These are phyloP conservation scores for Fulica atra DNA, from an alignment of 2,113 vertebrate species.

Conservation along the genomic window DNA sequence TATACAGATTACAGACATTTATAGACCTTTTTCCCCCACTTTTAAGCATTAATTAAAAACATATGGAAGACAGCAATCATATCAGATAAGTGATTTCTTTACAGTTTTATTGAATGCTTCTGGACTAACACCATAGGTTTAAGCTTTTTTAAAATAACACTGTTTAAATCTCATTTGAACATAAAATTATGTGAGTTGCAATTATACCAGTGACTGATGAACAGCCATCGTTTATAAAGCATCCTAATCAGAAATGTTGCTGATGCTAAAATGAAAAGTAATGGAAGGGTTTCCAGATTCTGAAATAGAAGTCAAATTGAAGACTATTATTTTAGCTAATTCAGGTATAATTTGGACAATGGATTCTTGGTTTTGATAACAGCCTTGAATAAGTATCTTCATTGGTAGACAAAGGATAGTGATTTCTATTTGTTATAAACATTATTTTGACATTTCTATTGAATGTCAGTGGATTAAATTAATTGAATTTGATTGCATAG, in stretches of 20 bases:
- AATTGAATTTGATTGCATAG: slow-evolving; percentile 47
- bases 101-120: not conserved
- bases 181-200: not conserved
- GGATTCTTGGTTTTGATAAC: slow-evolving; percentile 8
- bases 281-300: not conserved
- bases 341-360: not conserved
- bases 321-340: no score
- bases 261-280: not conserved
- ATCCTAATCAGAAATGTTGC: slow-evolving; percentile 2
- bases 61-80: not conserved
- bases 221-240: slow-evolving; percentile 2
- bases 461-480: not conserved
- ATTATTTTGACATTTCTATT: slow-evolving; percentile 13
- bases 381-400: not conserved
- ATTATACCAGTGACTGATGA: slow-evolving; percentile 9
- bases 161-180: not conserved
- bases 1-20: not conserved
- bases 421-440: slow-evolving; percentile 42
- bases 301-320: not conserved
- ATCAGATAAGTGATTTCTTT: not conserved
- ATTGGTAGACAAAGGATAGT: not conserved
- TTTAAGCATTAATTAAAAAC: not conserved
- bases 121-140: not conserved
- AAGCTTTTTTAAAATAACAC: not conserved
- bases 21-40: not conserved